Conservation (phyloP, 1,140 invertebrate species). For the Chrysomallon squamiferum region DNA sequence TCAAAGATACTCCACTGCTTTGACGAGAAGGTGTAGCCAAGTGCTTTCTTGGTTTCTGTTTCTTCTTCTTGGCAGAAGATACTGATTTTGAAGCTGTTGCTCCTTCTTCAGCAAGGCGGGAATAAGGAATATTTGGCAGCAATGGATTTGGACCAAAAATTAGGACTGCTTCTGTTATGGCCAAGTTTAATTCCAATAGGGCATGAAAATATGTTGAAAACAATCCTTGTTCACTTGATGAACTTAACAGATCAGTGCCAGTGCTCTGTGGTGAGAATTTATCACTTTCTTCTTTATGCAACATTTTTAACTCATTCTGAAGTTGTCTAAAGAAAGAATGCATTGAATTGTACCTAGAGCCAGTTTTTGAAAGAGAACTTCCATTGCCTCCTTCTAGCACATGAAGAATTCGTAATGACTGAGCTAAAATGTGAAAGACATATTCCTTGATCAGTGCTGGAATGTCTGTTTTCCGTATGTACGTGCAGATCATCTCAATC, state of each 20-base stretch:
- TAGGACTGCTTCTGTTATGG: conserved; percentile 47
- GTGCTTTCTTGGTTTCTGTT: conserved; percentile 58
- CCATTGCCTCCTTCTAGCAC: conserved; percentile 30
- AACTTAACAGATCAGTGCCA: conserved; percentile 32
- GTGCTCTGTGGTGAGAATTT: conserved; percentile 34
- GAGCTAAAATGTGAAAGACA: conserved; percentile 59
- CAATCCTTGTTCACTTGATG: conserved; percentile 47
- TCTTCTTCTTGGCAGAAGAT: conserved; percentile 54
- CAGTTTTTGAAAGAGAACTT: conserved; percentile 38
- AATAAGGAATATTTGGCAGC: conserved; percentile 22
- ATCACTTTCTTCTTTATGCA: conserved; percentile 57
- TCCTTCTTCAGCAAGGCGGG: conserved; percentile 24
- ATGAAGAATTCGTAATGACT: conserved; percentile 53
- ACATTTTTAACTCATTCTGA: conserved; percentile 52
- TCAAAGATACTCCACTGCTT: not conserved
- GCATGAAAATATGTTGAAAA: conserved; percentile 62
- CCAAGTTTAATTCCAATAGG: conserved; percentile 57
- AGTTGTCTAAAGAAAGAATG: conserved; percentile 49
- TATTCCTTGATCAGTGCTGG: conserved; percentile 60
- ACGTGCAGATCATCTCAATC: conserved; percentile 54
- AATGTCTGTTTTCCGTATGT: conserved; percentile 57
- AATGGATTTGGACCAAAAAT: conserved; percentile 12
- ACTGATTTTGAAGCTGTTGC: conserved; percentile 15
- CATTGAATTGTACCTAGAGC: conserved; percentile 44
- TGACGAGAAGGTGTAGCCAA: conserved; percentile 19